A percentile compares a stretch with the other conserved stretches of the same genome.
These are phyloP conservation scores for Chamaetylas fuelleborni DNA, from an alignment of 2,113 vertebrate species.

Conservation along the genomic window DNA sequence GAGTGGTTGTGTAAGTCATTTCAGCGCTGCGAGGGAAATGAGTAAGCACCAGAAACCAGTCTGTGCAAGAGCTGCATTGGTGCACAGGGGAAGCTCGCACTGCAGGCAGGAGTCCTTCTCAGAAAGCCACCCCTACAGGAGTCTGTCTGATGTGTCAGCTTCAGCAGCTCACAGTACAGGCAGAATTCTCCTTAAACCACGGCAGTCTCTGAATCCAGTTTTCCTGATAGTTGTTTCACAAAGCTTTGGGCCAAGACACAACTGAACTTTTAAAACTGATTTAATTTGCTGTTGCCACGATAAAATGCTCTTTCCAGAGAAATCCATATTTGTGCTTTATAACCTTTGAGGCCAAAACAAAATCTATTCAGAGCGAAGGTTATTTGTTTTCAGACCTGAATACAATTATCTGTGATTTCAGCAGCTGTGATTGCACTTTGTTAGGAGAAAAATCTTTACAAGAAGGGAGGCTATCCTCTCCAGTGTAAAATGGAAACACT, in stretches of 20 bases:
- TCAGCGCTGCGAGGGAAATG: neutral
- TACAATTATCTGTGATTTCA: neutral
- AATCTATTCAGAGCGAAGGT: neutral
- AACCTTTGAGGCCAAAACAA: neutral
- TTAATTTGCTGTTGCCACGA: neutral
- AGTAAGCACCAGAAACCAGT: neutral
- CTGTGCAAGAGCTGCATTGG: neutral
- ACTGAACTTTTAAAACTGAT: neutral
- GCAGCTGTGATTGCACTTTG: neutral
- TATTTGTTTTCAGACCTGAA: neutral
- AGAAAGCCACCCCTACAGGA: neutral
- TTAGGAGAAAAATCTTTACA: neutral
- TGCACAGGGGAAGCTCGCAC: rapidly evolving
- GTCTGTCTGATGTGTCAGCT: neutral
- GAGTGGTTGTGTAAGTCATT: neutral
- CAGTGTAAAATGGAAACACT: neutral
- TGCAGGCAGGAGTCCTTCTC: neutral
- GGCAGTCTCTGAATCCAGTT: neutral
- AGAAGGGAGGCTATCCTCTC: neutral
- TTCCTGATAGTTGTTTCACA: neutral
- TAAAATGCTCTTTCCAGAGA: neutral
- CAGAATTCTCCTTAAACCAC: neutral
- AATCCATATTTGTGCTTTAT: neutral
- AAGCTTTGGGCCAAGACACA: neutral
- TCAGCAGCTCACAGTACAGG: neutral